These are phyloP conservation scores for Metalampra italica DNA, from an alignment of 2,888 invertebrate genomes.

Conservation along the genomic window DNA sequence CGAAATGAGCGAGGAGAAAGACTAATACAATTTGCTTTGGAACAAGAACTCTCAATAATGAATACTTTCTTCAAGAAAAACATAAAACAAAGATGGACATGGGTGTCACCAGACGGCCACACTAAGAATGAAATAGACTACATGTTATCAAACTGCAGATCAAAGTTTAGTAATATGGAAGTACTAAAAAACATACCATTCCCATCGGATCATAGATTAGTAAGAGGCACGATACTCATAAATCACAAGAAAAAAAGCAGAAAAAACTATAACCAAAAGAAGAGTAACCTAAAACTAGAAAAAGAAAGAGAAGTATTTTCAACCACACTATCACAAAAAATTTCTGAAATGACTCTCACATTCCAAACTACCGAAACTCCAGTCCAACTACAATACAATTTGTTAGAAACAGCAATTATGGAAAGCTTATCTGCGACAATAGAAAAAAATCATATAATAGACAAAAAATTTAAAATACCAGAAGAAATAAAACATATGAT, in stretches of 20 bases:
- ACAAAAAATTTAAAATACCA: too few relatives aligned
- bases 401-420: too few relatives aligned
- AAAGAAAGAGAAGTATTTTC: too few relatives aligned
- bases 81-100: conserved; percentile 8
- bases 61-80: conserved; percentile 11
- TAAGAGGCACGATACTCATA: neutral
- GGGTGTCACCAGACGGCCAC: conserved; percentile 10
- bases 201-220: neutral
- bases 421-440: too few relatives aligned
- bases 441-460: too few relatives aligned
- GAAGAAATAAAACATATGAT: too few relatives aligned
- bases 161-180: neutral
- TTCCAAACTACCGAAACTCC: too few relatives aligned
- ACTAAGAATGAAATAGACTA: conserved; percentile 12
- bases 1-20: conserved; percentile 14
- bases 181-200: neutral
- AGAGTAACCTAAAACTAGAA: neutral
- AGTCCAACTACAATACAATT: too few relatives aligned
- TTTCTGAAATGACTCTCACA: too few relatives aligned
- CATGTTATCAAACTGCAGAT: neutral
- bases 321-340: too few relatives aligned
- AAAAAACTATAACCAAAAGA: neutral
- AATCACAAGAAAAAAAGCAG: neutral
- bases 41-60: conserved; percentile 11
- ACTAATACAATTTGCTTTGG: conserved; percentile 7